Evolutionary conservation across 2,888 invertebrate species (phyloP).

Genomic region (Dermolepida albohirtum): DNA sequence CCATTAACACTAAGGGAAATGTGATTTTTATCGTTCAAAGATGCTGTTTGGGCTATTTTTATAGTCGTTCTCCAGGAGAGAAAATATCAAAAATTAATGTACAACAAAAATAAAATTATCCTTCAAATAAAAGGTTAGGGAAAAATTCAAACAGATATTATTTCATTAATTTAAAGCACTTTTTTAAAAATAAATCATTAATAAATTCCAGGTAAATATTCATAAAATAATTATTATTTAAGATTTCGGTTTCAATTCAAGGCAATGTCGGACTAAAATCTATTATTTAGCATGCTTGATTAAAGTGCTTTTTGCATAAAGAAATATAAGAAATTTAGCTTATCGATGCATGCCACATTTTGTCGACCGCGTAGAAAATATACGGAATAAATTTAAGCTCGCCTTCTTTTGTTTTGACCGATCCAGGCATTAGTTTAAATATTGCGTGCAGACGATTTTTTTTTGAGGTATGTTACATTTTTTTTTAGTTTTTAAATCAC

Average conservation of each 20-base stretch:
- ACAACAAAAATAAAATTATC: no score
- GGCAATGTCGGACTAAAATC: slow-evolving; percentile 13
- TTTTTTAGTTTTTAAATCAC: slow-evolving; percentile 24
- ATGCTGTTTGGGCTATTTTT: no score
- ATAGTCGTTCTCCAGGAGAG: no score
- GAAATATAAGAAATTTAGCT: slow-evolving; percentile 19
- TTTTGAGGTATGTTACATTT: slow-evolving; percentile 9
- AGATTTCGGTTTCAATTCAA: slow-evolving; percentile 12
- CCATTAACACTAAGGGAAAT: no score
- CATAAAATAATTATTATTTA: no score
- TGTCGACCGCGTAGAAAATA: not conserved
- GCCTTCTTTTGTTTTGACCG: slow-evolving; percentile 29
- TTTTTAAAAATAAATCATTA: no score
- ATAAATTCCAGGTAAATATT: no score
- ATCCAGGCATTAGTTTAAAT: slow-evolving; percentile 16
- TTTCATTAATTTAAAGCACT: no score
- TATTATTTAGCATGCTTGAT: slow-evolving; percentile 21
- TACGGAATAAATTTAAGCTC: slow-evolving; percentile 20
- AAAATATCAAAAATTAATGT: no score
- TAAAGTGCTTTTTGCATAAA: slow-evolving; percentile 5
- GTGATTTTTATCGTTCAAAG: no score
- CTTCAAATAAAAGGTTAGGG: no score
- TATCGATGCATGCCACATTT: slow-evolving; percentile 35
- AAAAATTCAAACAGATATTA: no score
- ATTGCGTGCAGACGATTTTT: slow-evolving; percentile 26